Evolutionary conservation across 2,888 invertebrate genomes (phyloP), one percentile per base, ranked within the genome.

Genomic region (Exocentrus adspersus): DNA sequence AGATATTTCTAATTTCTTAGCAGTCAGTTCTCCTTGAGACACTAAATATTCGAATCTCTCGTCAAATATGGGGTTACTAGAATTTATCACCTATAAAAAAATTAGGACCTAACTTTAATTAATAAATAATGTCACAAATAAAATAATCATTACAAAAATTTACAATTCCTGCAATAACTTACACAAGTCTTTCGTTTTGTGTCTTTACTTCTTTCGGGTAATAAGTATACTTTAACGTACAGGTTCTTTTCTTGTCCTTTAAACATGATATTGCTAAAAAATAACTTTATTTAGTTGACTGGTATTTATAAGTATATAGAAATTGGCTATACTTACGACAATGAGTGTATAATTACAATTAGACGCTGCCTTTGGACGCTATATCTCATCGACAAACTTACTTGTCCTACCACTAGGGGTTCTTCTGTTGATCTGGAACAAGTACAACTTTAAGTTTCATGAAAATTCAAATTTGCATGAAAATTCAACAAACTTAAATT

Each of bases 41-140:
- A 96, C 89, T 51, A 90, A 84, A 85, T 94, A 97, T 79, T 96
- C 96, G 78, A 95, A 95, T 70, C 91, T 90, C 79, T 95, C 93
- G 81, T 97, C 95, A 80, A 90, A 97, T 20, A 91, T 87, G 0
- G 96, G 96, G 86, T 92, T 93, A 78, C 94, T 93, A 78, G 89
- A 93, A 80, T 96, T 94, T 79, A 94, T 95, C 6, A 54, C 54
- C 43, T 43, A 89, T 89, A 67, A 43, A 65, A 67, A 64, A 62
- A 16, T 32, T 20, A 28, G n/a, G n/a, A n/a, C n/a, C n/a, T n/a
- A n/a, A n/a, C n/a, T n/a, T n/a, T n/a, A n/a, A n/a, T n/a, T n/a
- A n/a, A n/a, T n/a, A n/a, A n/a, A n/a, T n/a, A n/a, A n/a, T n/a
- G n/a, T n/a, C n/a, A n/a, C n/a, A n/a, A n/a, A n/a, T n/a, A n/a